phyloP scores from a whole-genome alignment of 2,797 vertebrate species.

The Buceros bicornis region DNA sequence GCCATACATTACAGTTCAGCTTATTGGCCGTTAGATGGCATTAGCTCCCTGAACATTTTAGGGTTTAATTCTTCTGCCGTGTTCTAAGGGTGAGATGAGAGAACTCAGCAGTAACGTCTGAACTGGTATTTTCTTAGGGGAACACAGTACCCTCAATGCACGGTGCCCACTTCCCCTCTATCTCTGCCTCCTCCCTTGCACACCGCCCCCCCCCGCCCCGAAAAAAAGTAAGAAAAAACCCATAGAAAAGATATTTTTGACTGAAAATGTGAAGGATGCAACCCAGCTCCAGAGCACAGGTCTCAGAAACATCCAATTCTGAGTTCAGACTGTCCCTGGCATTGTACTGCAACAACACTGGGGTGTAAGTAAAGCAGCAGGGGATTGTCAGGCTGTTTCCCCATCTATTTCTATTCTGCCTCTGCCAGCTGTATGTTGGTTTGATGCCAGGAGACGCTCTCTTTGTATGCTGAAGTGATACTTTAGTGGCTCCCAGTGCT shows the following conservation, averaged over 20 bases:
- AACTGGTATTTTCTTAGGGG: not conserved
- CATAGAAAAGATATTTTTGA: not conserved
- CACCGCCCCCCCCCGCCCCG: too few species aligned
- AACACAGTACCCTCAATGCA: not conserved
- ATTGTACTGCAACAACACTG: not conserved
- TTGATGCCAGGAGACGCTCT: not conserved
- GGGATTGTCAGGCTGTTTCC: not conserved
- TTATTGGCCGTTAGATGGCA: slow-evolving; percentile 72
- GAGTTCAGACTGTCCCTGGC: not conserved
- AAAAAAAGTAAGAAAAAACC: too few species aligned
- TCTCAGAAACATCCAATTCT: not conserved
- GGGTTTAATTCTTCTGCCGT: not conserved
- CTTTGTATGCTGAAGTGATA: not conserved
- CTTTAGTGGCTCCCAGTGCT: not conserved
- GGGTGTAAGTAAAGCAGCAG: not conserved
- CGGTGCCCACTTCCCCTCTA: not conserved
- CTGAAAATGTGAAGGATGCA: not conserved
- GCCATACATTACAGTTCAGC: slow-evolving; percentile 25
- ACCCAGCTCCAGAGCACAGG: not conserved
- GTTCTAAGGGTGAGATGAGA: not conserved
- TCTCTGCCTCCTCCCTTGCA: too few species aligned
- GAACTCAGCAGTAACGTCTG: not conserved
- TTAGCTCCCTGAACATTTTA: slow-evolving; percentile 37
- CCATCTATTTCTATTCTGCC: not conserved
- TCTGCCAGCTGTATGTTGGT: not conserved